Evolutionary conservation across 2,797 vertebrate species (phyloP).

Genomic region (Phataginus tetradactyla): DNA sequence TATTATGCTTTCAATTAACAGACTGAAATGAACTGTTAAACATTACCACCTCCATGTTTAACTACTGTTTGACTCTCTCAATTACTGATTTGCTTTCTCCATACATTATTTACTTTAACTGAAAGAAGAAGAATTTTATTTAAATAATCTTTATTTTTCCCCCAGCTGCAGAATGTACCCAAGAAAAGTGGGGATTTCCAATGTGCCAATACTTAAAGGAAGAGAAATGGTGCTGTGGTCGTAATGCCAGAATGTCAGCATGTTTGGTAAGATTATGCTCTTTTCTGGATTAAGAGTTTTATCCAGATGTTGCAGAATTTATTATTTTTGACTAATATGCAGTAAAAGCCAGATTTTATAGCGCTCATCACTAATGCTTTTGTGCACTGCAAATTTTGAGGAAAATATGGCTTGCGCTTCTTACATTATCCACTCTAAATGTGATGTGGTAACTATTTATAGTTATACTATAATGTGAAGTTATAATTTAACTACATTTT

Average conservation of each 20-base stretch:
- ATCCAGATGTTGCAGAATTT: constrained; percentile 77
- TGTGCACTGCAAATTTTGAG: constrained; percentile 72
- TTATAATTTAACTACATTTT: not conserved
- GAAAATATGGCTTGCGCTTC: constrained; percentile 70
- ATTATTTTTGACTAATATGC: constrained; percentile 76
- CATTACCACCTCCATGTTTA: constrained; percentile 62
- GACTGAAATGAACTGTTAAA: constrained; percentile 63
- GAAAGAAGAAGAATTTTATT: constrained; percentile 63
- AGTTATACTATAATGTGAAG: not conserved
- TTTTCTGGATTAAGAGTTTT: constrained; percentile 62
- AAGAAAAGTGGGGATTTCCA: constrained; percentile 88
- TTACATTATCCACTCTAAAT: constrained; percentile 53
- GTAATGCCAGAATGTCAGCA: constrained; percentile 90
- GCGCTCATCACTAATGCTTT: constrained; percentile 75
- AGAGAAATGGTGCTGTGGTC: constrained; percentile 87
- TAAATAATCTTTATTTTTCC: constrained; percentile 65
- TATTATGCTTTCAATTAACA: constrained; percentile 63
- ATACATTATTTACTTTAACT: constrained; percentile 62
- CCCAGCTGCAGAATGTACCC: constrained; percentile 78
- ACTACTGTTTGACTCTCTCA: constrained; percentile 74
- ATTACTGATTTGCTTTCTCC: constrained; percentile 53
- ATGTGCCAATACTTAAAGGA: constrained; percentile 88
- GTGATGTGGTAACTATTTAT: constrained; percentile 8
- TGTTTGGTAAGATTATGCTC: constrained; percentile 87
- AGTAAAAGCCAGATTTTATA: constrained; percentile 76